Evolutionary conservation across 1,140 invertebrate genomes (phyloP).

Genomic region (Amphibalanus amphitrite): DNA sequence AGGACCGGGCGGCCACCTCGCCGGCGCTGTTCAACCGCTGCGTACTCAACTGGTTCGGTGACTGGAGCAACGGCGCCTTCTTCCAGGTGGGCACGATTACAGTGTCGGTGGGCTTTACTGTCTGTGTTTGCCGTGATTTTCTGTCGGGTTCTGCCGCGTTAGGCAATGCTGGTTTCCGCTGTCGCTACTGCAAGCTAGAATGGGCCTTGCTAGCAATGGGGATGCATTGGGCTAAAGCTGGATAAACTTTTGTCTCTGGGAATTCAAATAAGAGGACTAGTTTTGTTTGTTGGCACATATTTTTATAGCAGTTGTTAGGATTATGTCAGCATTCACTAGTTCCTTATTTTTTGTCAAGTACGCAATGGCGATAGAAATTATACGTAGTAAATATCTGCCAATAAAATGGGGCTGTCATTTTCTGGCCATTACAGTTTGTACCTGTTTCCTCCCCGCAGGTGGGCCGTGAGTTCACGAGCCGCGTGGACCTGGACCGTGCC

Average conservation of each 20-base stretch:
- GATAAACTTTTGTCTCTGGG: too few species aligned
- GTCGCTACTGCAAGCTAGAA: too few species aligned
- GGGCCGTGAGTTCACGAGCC: conserved; percentile 68
- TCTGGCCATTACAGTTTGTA: conserved; percentile 9
- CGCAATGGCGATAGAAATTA: too few species aligned
- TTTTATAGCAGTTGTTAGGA: conserved; percentile 5
- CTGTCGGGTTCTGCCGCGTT: conserved; percentile 7
- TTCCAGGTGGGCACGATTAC: conserved; percentile 77
- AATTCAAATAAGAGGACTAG: too few species aligned
- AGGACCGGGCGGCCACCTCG: conserved; percentile 94
- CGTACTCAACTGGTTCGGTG: conserved; percentile 99
- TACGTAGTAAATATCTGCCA: too few species aligned
- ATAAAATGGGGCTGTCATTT: too few species aligned
- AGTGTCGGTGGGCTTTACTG: too few species aligned
- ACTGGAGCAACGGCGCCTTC: conserved; percentile 94
- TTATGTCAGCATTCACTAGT: too few species aligned
- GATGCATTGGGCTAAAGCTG: too few species aligned
- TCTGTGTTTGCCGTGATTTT: conserved; percentile 8
- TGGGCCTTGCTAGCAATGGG: too few species aligned
- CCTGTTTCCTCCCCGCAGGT: conserved; percentile 40
- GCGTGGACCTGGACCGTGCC: conserved; percentile 61
- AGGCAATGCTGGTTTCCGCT: conserved; percentile 9
- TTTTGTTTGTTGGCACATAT: too few species aligned
- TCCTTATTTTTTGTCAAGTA: too few species aligned
- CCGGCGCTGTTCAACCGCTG: conserved; percentile 98